Conservation (phyloP, 2,797 vertebrate species). For the Borostomias antarcticus region DNA sequence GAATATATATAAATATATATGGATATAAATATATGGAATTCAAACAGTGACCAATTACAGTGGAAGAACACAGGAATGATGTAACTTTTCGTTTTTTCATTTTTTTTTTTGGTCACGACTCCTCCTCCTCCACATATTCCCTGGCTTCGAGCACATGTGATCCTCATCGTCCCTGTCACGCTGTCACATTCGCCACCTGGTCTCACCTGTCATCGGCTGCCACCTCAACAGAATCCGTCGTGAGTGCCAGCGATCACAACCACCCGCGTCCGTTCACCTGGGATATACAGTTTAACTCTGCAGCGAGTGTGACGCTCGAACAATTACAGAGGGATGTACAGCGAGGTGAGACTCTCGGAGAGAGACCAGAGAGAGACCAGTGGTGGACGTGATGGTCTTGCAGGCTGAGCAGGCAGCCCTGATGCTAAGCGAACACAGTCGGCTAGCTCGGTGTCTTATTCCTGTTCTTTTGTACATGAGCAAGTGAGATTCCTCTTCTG, state of each 20-base stretch:
- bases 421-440: constrained; percentile 30
- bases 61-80: constrained; percentile 71
- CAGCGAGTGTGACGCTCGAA: not conserved
- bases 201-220: constrained; percentile 3
- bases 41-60: constrained; percentile 76
- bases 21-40: constrained; percentile 82
- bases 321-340: constrained; percentile 4
- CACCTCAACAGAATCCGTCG: constrained; percentile 12
- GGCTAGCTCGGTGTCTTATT: constrained; percentile 41
- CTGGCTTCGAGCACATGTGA: constrained; percentile 40
- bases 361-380: constrained; percentile 3
- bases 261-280: constrained; percentile 30
- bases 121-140: constrained; percentile 38
- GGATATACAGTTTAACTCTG: constrained; percentile 25
- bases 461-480: constrained; percentile 25
- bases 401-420: constrained; percentile 16
- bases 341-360: constrained; percentile 17
- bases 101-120: constrained; percentile 59
- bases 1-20: constrained; percentile 80
- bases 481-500: not conserved
- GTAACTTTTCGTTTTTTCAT: constrained; percentile 53
- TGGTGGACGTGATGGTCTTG: constrained; percentile 17
- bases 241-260: constrained; percentile 20
- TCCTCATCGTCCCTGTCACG: constrained; percentile 2
- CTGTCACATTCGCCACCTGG: constrained; percentile 1